These are phyloP conservation scores for Hiodon tergisus DNA, from an alignment of 2,113 vertebrate species.

Conservation along the genomic window DNA sequence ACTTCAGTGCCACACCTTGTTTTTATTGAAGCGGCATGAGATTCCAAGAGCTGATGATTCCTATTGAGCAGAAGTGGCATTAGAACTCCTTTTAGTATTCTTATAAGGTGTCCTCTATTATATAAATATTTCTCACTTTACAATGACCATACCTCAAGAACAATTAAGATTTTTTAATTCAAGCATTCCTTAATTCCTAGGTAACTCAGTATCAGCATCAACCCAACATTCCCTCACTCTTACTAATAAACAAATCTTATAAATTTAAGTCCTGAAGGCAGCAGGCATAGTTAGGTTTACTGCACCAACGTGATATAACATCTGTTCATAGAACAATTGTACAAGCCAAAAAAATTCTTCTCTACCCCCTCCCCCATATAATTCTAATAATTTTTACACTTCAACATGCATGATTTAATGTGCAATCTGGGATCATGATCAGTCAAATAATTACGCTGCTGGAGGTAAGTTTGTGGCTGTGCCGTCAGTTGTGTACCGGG, in stretches of 20 bases:
- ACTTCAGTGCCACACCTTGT: background rate
- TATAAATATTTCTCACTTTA: too few relatives aligned
- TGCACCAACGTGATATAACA: background rate
- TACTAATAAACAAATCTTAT: background rate
- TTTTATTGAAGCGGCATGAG: too few relatives aligned
- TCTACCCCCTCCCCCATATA: too few relatives aligned
- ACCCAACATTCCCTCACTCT: background rate
- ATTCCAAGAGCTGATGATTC: too few relatives aligned
- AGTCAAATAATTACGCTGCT: background rate
- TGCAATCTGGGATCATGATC: background rate
- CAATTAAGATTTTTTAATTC: background rate
- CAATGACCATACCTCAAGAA: background rate
- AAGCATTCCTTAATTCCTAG: background rate
- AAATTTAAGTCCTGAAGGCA: background rate
- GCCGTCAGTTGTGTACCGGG: conserved; percentile 63
- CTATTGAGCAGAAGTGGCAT: too few relatives aligned
- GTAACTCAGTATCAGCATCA: background rate
- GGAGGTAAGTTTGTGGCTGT: too few relatives aligned
- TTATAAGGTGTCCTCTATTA: too few relatives aligned
- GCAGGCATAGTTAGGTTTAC: background rate
- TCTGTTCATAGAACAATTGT: background rate
- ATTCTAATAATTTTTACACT: too few relatives aligned
- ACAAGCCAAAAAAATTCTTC: too few relatives aligned
- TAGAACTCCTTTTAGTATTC: too few relatives aligned
- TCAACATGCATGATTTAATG: too few relatives aligned